Base-by-base conservation (phyloP, 2,888 invertebrate species). In the Corythucha ciliata region DNA sequence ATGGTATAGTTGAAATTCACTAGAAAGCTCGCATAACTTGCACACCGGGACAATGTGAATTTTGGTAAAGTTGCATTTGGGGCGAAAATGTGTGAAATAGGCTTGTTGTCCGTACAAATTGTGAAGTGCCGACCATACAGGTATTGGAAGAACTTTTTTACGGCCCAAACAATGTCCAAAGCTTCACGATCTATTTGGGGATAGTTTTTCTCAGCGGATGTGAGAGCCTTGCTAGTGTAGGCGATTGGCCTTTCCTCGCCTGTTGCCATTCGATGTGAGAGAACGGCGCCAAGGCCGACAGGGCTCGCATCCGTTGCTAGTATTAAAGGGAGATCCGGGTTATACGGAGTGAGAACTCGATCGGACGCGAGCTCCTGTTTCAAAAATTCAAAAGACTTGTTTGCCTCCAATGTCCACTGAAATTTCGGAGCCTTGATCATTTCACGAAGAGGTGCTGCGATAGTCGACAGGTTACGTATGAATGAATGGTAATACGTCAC, bases 81-180 rank as follows among this genome's bases (percentile, higher is more conserved):
- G 1, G 51, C 58, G 59, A 61, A 65, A 60, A 58, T 54, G 53
- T 36, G 39, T 2, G 29, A 20, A 4, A 62, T 41, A 1, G 70
- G 67, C 48, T 65, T 61, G 50, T 67, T 64, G 55, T 68, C 67
- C 2, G 68, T 68, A 6, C 62, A 34, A 12, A 70, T 57, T 1
- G 59, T 63, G 56, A 71, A 71, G 3, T 59, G 56, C 3, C 65
- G 54, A 4, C 67, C 70, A 55, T 61, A 66, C 4, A 70, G 21
- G 56, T 67, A 71, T 10, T 65, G 60, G 51, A 66, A 62, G 57
- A 70, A 71, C 56, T 63, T 3, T 36, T 36, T 20, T 16, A 46
- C 46, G 3, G n/a, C 46, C 46, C 46, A 46, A 6, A 46, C 34
- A 8, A 46, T 12, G 4, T 63, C 62, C n/a, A 66, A 60, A 1